These are phyloP conservation scores for Dioctria linearis DNA, from an alignment of 2,888 invertebrate genomes.

Conservation along the genomic window DNA sequence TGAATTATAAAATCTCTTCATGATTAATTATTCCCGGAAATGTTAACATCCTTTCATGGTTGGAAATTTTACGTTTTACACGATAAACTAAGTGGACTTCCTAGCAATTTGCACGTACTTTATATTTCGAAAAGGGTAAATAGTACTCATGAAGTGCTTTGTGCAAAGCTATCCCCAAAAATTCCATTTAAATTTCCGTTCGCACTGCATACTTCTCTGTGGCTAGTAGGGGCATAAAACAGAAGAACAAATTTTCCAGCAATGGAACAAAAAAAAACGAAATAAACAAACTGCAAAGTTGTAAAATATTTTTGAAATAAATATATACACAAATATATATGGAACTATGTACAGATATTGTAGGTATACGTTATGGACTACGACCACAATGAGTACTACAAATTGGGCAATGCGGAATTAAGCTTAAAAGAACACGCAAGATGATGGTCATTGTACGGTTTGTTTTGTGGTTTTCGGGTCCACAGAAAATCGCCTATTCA, in stretches of 20 bases:
- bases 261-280: slow-evolving; percentile 3
- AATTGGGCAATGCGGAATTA: slow-evolving; percentile 21
- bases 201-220: not conserved
- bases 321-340: too few relatives aligned
- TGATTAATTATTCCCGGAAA: slow-evolving; percentile 22
- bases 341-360: too few relatives aligned
- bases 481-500: too few relatives aligned
- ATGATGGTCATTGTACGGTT: too few relatives aligned
- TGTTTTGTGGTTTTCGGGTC: too few relatives aligned
- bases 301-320: too few relatives aligned
- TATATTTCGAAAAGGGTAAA: not conserved
- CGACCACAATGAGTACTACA: too few relatives aligned
- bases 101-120: not conserved
- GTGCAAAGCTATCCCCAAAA: slow-evolving; percentile 11
- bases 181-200: slow-evolving; percentile 29
- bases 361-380: too few relatives aligned
- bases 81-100: slow-evolving; percentile 2
- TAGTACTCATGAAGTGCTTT: not conserved
- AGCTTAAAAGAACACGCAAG: not conserved
- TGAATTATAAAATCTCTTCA: slow-evolving; percentile 16
- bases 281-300: too few relatives aligned
- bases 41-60: not conserved
- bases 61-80: not conserved
- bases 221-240: not conserved
- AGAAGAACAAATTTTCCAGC: not conserved